These are phyloP conservation scores for Trogon melanurus DNA, from an alignment of 2,113 vertebrate genomes.

Conservation along the genomic window DNA sequence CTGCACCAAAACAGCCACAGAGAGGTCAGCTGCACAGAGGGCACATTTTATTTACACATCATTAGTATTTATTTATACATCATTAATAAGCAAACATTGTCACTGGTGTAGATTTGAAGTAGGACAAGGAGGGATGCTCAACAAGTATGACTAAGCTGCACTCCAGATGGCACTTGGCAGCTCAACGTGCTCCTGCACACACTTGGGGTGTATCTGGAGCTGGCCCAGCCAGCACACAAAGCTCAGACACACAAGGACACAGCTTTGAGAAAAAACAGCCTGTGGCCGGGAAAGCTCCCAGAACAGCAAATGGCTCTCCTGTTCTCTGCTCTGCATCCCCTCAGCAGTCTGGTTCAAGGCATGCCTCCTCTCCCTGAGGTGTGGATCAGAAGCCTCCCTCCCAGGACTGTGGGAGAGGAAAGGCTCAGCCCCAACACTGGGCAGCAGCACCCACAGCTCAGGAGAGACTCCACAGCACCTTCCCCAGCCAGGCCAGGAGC, in stretches of 20 bases:
- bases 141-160: background rate
- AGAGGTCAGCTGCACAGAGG: background rate
- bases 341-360: background rate
- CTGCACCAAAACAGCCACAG: background rate
- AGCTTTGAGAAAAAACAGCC: background rate
- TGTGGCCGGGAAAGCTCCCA: background rate
- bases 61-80: background rate
- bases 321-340: background rate
- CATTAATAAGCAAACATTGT: background rate
- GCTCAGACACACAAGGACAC: background rate
- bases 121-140: background rate
- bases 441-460: background rate
- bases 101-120: background rate
- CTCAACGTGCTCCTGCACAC: background rate
- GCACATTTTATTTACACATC: background rate
- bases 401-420: background rate
- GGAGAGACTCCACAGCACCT: background rate
- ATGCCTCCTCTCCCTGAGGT: background rate
- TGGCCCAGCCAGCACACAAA: background rate
- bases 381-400: background rate
- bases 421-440: background rate
- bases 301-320: background rate
- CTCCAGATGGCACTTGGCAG: background rate
- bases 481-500: background rate
- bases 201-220: background rate